Percentiles rank a stretch among this genome's conserved stretches.
phyloP scores from a whole-genome alignment of 2,888 invertebrate species.

The Bombylius major region DNA sequence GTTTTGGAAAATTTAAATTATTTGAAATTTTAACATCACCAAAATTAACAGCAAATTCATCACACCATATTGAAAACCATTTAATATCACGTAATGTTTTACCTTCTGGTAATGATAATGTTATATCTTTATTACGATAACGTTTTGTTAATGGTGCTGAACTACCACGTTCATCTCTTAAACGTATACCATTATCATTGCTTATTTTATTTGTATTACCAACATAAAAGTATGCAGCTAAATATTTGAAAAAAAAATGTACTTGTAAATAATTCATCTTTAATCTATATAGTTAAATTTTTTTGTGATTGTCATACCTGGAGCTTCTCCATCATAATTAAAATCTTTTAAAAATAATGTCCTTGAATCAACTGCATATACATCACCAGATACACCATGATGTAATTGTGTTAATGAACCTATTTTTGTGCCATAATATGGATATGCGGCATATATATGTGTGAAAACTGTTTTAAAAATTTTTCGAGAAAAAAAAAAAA shows the following conservation, averaged over 20 bases:
- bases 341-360: constrained; percentile 79
- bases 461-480: constrained; percentile 13
- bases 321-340: constrained; percentile 83
- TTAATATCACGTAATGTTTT: constrained; percentile 67
- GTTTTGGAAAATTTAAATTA: constrained; percentile 67
- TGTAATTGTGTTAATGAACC: constrained; percentile 66
- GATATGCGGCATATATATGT: constrained; percentile 30
- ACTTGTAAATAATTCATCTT: too few relatives aligned
- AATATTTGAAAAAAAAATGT: constrained; percentile 7
- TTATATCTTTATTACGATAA: constrained; percentile 71
- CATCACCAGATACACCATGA: constrained; percentile 74
- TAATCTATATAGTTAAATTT: too few relatives aligned
- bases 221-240: constrained; percentile 86
- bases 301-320: constrained; percentile 44
- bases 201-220: constrained; percentile 58
- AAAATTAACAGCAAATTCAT: constrained; percentile 81
- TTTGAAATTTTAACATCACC: constrained; percentile 73
- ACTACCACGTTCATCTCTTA: constrained; percentile 75
- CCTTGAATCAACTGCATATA: constrained; percentile 77
- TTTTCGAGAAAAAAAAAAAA: too few relatives aligned
- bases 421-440: constrained; percentile 65
- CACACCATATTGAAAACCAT: constrained; percentile 88
- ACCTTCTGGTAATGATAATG: constrained; percentile 76
- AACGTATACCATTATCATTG: constrained; percentile 51
- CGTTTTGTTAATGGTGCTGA: constrained; percentile 55